Percentiles rank a stretch among this genome's conserved stretches.
These are phyloP conservation scores for Sericinus montela DNA, from an alignment of 2,888 invertebrate genomes.

Conservation along the genomic window DNA sequence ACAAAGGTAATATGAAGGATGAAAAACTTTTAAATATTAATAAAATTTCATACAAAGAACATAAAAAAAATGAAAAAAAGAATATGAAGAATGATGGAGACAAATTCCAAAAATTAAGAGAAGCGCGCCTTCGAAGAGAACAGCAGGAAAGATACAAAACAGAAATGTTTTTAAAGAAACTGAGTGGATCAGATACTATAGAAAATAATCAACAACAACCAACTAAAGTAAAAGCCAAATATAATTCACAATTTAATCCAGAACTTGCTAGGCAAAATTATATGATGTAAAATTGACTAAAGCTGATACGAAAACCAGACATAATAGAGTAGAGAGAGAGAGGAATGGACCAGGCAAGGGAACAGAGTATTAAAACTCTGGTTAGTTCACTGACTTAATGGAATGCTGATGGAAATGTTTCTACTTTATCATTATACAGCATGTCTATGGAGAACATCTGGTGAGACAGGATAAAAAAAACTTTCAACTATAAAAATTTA, in stretches of 20 bases:
- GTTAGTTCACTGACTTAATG: too few relatives aligned
- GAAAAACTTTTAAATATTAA: slow-evolving; percentile 3
- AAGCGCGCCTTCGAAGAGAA: slow-evolving; percentile 90
- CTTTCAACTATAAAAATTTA: too few relatives aligned
- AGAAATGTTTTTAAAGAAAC: slow-evolving; percentile 84
- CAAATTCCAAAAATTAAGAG: slow-evolving; percentile 83
- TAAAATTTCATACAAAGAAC: slow-evolving; percentile 22
- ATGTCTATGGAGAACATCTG: too few relatives aligned
- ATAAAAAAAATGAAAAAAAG: slow-evolving; percentile 28
- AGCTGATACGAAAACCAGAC: too few relatives aligned
- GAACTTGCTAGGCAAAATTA: slow-evolving; percentile 91
- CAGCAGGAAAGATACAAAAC: slow-evolving; percentile 85
- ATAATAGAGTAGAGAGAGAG: too few relatives aligned
- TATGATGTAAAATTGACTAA: slow-evolving; percentile 23
- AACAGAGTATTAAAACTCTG: too few relatives aligned
- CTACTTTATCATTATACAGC: too few relatives aligned
- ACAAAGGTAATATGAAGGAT: slow-evolving; percentile 5
- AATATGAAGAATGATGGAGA: slow-evolving; percentile 38
- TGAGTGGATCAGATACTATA: slow-evolving; percentile 54
- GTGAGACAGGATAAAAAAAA: too few relatives aligned
- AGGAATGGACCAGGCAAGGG: too few relatives aligned
- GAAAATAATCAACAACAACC: slow-evolving; percentile 29
- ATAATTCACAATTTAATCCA: slow-evolving; percentile 98
- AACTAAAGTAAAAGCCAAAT: slow-evolving; percentile 83
- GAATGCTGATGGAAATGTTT: too few relatives aligned